Base-by-base conservation (phyloP, 2,797 vertebrate species). In the Cyprinodon diabolis region DNA sequence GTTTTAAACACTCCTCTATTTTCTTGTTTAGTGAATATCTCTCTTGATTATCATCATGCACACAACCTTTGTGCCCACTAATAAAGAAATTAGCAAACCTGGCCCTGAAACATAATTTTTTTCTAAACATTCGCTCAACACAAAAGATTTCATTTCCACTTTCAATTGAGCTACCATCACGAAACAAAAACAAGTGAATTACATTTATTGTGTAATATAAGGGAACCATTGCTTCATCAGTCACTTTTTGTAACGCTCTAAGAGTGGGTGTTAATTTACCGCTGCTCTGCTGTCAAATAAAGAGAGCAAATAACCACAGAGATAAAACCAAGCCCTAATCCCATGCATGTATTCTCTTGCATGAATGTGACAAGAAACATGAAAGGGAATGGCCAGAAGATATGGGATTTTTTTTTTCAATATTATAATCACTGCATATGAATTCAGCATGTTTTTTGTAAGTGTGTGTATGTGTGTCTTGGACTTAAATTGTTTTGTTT, bases 241-340 rank as follows among this genome's bases (percentile, higher is more conserved):
- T 47, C 6, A 11, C 11, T 47, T 47, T 11, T 47, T 47, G 45
- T 11, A 47, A 47, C 11, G 1, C 30, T 30, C 45, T 47, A 1
- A 1, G 57, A 37, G 57, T 60, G 57, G 57, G 57, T 17, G 57
- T 37, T 19, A 9, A 17, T 37, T 15, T 30, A 60, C 25, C 57
- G 19, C 15, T 14, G 57, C 57, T 60, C 30, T 37, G 7, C 57
- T 8, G 3, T 13, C 56, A 30, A 5, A 57, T 30, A 30, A 7
- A 57, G 56, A 57, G 4, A 35, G 30, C 3, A 30, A 60, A 60
- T 30, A 60, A 60, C 35, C 45, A 7, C 57, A 58, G 2, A 60
- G 57, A 60, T 60, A 62, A 62, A 62, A 62, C 40, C 40, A 62
- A 62, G 58, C 35, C 37, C 58, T 10, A 19, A 21, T 62, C 58